A percentile compares a stretch with the other conserved stretches of the same genome.
Conservation (phyloP, 2,888 invertebrate species). For the Conomelus anceps region DNA sequence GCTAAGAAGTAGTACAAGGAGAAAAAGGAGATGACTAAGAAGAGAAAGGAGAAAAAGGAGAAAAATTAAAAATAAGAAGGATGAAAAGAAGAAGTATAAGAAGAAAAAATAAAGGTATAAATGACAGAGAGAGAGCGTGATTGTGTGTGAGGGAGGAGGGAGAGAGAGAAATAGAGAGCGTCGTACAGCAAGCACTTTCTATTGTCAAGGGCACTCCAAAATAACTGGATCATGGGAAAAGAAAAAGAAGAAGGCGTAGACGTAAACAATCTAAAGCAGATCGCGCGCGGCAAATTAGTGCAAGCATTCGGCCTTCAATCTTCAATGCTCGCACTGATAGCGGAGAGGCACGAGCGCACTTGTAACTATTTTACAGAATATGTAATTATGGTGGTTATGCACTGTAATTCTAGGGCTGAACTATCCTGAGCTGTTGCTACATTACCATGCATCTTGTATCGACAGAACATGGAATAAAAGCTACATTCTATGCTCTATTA, state of each 20-base stretch:
- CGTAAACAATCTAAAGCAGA: not conserved
- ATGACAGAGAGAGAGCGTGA: too few relatives aligned
- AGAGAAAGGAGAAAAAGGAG: too few relatives aligned
- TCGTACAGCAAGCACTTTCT: not conserved
- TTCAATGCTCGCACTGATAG: not conserved
- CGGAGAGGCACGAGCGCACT: not conserved
- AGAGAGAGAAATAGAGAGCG: not conserved
- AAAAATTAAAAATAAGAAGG: too few relatives aligned
- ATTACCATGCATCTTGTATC: too few relatives aligned
- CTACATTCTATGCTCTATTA: too few relatives aligned
- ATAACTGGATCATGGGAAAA: not conserved
- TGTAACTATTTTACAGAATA: not conserved
- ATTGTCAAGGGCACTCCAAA: not conserved
- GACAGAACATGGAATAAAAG: too few relatives aligned
- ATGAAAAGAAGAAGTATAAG: too few relatives aligned
- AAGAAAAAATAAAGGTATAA: too few relatives aligned
- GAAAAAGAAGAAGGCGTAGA: too few relatives aligned
- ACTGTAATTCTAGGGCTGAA: not conserved
- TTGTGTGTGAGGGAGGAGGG: too few relatives aligned
- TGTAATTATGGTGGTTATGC: not conserved
- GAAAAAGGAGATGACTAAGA: too few relatives aligned
- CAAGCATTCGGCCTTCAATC: not conserved
- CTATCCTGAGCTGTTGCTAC: not conserved
- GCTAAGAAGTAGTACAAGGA: too few relatives aligned
- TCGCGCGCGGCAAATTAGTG: not conserved